Percentiles rank a stretch among this genome's conserved stretches.
Conservation (phyloP, 2,888 invertebrate genomes). For the Allolobophora icterica region DNA sequence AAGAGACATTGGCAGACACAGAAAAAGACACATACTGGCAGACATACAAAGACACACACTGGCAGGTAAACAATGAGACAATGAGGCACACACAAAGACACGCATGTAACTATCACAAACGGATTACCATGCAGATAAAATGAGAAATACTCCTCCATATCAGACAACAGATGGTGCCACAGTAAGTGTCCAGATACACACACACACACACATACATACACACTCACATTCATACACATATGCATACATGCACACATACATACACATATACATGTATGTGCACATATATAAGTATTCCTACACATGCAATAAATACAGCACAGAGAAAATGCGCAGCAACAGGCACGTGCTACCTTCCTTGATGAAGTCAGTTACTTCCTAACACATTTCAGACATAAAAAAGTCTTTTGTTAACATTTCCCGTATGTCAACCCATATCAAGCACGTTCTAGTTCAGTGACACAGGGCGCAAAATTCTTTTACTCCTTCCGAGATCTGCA, state of each 20-base stretch:
- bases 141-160: not conserved
- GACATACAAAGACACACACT: conserved; percentile 30
- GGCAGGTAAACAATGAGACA: not conserved
- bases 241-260: conserved; percentile 22
- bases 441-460: too few species aligned
- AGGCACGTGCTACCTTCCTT: not conserved
- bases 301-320: conserved; percentile 9
- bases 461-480: too few species aligned
- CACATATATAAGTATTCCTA: conserved; percentile 25
- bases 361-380: too few species aligned
- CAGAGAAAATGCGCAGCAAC: not conserved
- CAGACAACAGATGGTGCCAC: not conserved
- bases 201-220: not conserved
- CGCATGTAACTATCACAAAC: not conserved
- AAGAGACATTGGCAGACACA: conserved; percentile 29
- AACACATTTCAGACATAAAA: too few species aligned
- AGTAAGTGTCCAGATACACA: not conserved
- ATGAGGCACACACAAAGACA: not conserved
- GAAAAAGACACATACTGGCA: conserved; percentile 30
- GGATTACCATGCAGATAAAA: not conserved
- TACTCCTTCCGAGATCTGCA: too few species aligned
- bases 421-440: too few species aligned
- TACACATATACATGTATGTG: conserved; percentile 24
- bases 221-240: not conserved
- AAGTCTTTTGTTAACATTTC: too few species aligned